Conservation (phyloP, 2,113 vertebrate genomes). For the Dasypus novemcinctus region DNA sequence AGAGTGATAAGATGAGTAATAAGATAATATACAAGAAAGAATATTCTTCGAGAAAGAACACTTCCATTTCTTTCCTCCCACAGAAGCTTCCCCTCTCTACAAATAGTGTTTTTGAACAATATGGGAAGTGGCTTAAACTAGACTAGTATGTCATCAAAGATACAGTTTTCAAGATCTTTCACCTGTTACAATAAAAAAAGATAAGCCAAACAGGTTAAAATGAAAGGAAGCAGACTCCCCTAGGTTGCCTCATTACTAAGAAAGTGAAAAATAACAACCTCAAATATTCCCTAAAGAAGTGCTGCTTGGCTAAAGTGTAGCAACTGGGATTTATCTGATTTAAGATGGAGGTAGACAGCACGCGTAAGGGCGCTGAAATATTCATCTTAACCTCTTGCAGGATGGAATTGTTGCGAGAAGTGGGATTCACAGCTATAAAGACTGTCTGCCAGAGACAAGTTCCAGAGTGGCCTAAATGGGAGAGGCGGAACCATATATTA, state of each 20-base stretch:
- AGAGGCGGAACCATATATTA: constrained; percentile 4
- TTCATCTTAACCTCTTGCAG: constrained; percentile 46
- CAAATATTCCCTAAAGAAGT: background rate
- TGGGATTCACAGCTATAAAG: constrained; percentile 52
- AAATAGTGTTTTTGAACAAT: background rate
- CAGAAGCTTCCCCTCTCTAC: background rate
- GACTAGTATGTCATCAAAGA: background rate
- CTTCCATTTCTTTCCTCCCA: background rate
- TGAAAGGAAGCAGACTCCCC: background rate
- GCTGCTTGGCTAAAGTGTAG: background rate
- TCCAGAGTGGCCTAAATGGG: constrained; percentile 53
- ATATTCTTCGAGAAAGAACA: background rate
- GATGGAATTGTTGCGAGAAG: constrained; percentile 49
- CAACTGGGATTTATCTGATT: background rate
- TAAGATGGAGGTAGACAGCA: background rate
- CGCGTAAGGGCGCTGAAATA: background rate
- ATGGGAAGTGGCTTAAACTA: background rate
- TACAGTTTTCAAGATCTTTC: background rate
- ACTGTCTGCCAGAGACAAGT: constrained; percentile 44
- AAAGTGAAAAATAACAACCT: constrained; percentile 25
- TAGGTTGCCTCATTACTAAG: background rate
- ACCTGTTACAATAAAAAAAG: background rate
- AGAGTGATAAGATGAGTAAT: background rate
- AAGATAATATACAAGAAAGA: background rate
- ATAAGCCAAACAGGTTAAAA: background rate